Evolutionary conservation across 2,797 vertebrate genomes (phyloP).

Genomic region (Smutsia gigantea): DNA sequence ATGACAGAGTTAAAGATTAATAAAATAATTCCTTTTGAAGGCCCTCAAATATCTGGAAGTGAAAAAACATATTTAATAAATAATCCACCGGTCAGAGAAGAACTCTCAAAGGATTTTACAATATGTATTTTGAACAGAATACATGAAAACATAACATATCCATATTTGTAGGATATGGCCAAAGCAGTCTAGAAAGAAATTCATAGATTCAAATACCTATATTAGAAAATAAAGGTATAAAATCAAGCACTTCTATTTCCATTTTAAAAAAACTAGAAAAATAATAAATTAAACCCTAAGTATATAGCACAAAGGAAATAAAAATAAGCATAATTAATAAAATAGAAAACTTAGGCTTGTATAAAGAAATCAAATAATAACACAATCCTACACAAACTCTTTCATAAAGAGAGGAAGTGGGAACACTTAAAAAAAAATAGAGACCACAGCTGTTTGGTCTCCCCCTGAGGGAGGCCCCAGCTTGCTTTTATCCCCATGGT

Average conservation of each 20-base stretch:
- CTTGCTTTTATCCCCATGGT: constrained; percentile 10
- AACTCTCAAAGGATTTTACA: not conserved
- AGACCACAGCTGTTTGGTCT: constrained; percentile 26
- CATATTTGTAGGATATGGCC: not conserved
- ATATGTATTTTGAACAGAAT: not conserved
- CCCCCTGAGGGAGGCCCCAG: constrained; percentile 58
- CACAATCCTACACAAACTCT: not conserved
- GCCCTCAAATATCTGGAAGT: not conserved
- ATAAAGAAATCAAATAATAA: not conserved
- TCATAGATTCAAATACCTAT: not conserved
- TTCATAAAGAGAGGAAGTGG: not conserved
- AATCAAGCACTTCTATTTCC: not conserved
- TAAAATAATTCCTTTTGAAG: not conserved
- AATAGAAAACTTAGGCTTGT: not conserved
- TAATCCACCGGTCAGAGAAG: not conserved
- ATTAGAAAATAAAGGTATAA: not conserved
- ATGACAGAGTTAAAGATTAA: not conserved
- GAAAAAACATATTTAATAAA: not conserved
- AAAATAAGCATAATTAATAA: not conserved
- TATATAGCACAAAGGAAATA: not conserved
- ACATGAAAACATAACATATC: not conserved
- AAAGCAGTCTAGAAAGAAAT: not conserved
- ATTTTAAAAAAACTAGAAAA: constrained; percentile 26
- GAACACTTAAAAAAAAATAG: constrained; percentile 69
- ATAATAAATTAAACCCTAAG: not conserved